Evolutionary conservation across 2,888 invertebrate genomes (phyloP).

Genomic region (Mayetiola destructor): DNA sequence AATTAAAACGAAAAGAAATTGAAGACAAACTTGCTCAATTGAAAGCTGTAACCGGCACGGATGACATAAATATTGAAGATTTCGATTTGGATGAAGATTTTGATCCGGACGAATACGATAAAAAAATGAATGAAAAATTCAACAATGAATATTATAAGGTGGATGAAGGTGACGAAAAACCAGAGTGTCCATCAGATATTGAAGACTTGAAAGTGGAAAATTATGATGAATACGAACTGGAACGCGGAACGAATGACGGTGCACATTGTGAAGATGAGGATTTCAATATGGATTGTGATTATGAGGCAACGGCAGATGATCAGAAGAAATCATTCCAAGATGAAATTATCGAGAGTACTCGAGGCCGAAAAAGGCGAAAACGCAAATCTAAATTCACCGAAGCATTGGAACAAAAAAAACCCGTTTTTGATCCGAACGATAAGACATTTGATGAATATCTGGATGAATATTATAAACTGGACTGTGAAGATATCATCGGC

Average conservation of each 20-base stretch:
- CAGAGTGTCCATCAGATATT: slow-evolving; percentile 69
- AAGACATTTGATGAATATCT: slow-evolving; percentile 72
- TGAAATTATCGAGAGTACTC: slow-evolving; percentile 42
- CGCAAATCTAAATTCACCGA: slow-evolving; percentile 63
- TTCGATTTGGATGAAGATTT: slow-evolving; percentile 80
- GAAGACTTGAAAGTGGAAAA: slow-evolving; percentile 38
- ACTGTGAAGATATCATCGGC: slow-evolving; percentile 90
- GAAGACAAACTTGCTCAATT: slow-evolving; percentile 74
- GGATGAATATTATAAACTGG: slow-evolving; percentile 87
- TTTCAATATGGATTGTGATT: slow-evolving; percentile 85
- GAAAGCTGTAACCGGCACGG: slow-evolving; percentile 76
- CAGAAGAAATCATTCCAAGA: slow-evolving; percentile 40
- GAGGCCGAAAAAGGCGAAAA: slow-evolving; percentile 44
- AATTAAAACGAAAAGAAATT: slow-evolving; percentile 78
- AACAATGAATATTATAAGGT: slow-evolving; percentile 73
- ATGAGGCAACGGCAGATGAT: slow-evolving; percentile 41
- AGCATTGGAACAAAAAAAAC: slow-evolving; percentile 60
- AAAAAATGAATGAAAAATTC: slow-evolving; percentile 72
- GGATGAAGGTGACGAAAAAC: slow-evolving; percentile 57
- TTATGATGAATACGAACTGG: slow-evolving; percentile 37
- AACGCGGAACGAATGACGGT: slow-evolving; percentile 41
- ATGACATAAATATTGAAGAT: slow-evolving; percentile 41
- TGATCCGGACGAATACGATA: slow-evolving; percentile 78
- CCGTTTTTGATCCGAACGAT: slow-evolving; percentile 64
- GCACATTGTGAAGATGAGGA: slow-evolving; percentile 66